Conservation (phyloP, 2,888 invertebrate genomes). For the Helicoverpa assulta region DNA sequence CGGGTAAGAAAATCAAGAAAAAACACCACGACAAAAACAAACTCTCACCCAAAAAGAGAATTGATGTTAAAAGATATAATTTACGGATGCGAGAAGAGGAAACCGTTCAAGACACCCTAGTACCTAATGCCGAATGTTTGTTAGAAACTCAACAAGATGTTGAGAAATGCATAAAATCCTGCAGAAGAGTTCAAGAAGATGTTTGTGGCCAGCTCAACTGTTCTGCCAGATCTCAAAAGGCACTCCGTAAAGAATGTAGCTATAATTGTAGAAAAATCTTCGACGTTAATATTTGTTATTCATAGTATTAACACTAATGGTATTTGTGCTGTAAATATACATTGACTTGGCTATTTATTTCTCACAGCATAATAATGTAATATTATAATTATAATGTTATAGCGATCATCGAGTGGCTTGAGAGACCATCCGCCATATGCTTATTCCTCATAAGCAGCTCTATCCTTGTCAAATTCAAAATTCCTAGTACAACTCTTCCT, state of each 20-base stretch:
- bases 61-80: not conserved
- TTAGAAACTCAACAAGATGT: conserved; percentile 11
- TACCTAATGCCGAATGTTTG: conserved; percentile 8
- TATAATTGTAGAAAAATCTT: conserved; percentile 20
- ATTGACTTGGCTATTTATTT: conserved; percentile 4
- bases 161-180: conserved; percentile 19
- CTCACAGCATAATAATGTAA: too few relatives aligned
- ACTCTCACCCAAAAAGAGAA: not conserved
- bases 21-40: not conserved
- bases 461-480: conserved; percentile 31
- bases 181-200: conserved; percentile 8
- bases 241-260: conserved; percentile 19
- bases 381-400: too few relatives aligned
- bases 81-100: not conserved
- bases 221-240: conserved; percentile 13
- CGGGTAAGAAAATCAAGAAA: not conserved
- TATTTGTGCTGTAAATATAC: conserved; percentile 8
- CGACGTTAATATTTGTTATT: conserved; percentile 19
- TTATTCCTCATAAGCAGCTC: conserved; percentile 29
- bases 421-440: not conserved
- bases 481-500: conserved; percentile 29
- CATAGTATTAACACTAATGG: not conserved
- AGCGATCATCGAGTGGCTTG: too few relatives aligned
- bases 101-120: not conserved
- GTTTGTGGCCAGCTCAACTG: conserved; percentile 24